phyloP scores from a whole-genome alignment of 1,140 invertebrate species.

The Leucophenga varia region DNA sequence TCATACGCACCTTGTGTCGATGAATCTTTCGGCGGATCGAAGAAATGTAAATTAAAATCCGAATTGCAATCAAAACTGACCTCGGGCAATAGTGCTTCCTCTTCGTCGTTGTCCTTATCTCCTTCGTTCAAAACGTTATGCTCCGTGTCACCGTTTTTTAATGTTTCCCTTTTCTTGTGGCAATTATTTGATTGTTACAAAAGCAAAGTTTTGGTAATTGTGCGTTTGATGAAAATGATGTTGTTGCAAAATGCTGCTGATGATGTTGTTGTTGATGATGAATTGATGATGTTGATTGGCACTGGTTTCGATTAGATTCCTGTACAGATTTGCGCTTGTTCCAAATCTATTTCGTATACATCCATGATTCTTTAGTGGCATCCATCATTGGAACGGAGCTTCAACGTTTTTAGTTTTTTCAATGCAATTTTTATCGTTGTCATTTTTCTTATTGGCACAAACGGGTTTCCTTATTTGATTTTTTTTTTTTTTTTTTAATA shows the following conservation, averaged over 20 bases:
- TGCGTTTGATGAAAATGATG: too few relatives aligned
- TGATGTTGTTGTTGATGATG: conserved; percentile 25
- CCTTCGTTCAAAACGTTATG: too few relatives aligned
- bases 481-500: too few relatives aligned
- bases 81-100: conserved; percentile 65
- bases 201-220: too few relatives aligned
- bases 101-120: conserved; percentile 57
- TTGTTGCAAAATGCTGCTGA: too few relatives aligned
- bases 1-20: conserved; percentile 66
- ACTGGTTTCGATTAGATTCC: conserved; percentile 34
- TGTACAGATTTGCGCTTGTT: conserved; percentile 48
- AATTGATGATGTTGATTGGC: conserved; percentile 22
- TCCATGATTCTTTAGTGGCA: conserved; percentile 32
- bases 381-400: conserved; percentile 4
- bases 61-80: conserved; percentile 73
- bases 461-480: too few relatives aligned
- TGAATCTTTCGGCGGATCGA: conserved; percentile 69
- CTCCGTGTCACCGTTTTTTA: too few relatives aligned
- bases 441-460: conserved; percentile 18
- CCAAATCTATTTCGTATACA: conserved; percentile 55
- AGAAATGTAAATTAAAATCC: conserved; percentile 77
- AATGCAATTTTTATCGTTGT: conserved; percentile 18
- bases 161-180: too few relatives aligned
- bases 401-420: conserved; percentile 13
- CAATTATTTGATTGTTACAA: too few relatives aligned